Percentiles rank a stretch among this genome's conserved stretches.
These are phyloP conservation scores for Pelodiscus sinensis DNA, from an alignment of 2,113 vertebrate species.

Conservation along the genomic window DNA sequence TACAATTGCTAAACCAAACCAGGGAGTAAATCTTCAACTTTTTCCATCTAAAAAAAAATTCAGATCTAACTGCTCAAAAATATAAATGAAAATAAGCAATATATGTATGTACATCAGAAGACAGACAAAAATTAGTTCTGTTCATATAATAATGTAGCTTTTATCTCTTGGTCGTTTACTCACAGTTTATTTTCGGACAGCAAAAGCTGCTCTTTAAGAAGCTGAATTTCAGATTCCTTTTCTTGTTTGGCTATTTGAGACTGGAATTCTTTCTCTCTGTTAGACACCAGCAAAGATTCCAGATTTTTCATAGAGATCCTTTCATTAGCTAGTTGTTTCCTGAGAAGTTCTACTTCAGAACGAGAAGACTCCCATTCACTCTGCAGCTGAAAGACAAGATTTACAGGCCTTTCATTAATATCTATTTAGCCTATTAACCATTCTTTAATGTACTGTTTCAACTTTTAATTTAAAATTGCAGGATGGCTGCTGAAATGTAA, in stretches of 20 bases:
- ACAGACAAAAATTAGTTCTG: neutral
- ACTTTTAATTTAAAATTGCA: neutral
- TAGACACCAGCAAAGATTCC: constrained; percentile 77
- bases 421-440: neutral
- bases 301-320: constrained; percentile 79
- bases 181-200: constrained; percentile 81
- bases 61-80: neutral
- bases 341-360: constrained; percentile 80
- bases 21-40: neutral
- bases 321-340: constrained; percentile 83
- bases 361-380: constrained; percentile 74
- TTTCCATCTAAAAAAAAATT: neutral
- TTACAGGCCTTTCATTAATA: neutral
- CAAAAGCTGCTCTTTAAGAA: constrained; percentile 82
- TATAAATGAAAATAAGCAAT: neutral
- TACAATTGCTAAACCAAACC: neutral
- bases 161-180: constrained; percentile 50
- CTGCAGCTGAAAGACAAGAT: constrained; percentile 74
- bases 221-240: constrained; percentile 80
- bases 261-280: constrained; percentile 76
- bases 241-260: constrained; percentile 78
- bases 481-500: neutral
- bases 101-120: neutral
- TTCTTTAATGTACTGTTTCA: neutral
- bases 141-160: neutral